Base-by-base conservation (phyloP, 2,797 vertebrate species). In the Chloroceryle amazona region DNA sequence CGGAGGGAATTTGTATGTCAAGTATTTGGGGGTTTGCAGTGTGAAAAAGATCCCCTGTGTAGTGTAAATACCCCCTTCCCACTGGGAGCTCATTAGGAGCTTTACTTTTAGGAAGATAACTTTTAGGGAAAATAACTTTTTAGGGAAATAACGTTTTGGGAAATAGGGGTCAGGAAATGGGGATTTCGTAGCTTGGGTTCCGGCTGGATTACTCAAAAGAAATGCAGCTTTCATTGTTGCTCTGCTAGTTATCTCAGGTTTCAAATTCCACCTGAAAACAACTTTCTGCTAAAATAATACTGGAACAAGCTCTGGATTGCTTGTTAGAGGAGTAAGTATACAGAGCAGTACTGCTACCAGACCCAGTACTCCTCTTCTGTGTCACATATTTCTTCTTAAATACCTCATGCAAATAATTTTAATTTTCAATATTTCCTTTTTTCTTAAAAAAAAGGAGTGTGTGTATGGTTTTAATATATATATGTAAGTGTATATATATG, bases 401-500 rank as follows among this genome's bases (percentile, higher is more conserved):
- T 35, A 4, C 8, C 18, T 54, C 29, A 26, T 41, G 20, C 5
- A 79, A 79, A 28, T 63, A 31, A 42, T 83, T 46, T 55, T 63
- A 60, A 54, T 63, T 83, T 89, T 89, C 14, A 74, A 37, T 35
- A 42, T 72, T 46, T 22, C 10, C 44, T 20, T 17, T n/a, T n/a
- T n/a, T n/a, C 39, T 39, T 39, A 12, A 39, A 39, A 39, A 39
- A 39, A 39, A 12, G 39, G 11, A 39, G 5, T 39, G 39, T 39
- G 18, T 67, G 6, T 41, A 15, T 42, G 8, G 3, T 42, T 58
- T 42, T 42, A 63, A 5, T 35, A 12, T 44, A 18, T 39, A 9
- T 46, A 2, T 55, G 2, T 37, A 2, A 51, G 2, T 57, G 1
- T 20, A 16, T 47, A n/a, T 49, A 7, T 39, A 20, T 58, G n/a